A percentile compares a stretch with the other conserved stretches of the same genome.
phyloP scores from a whole-genome alignment of 2,797 vertebrate species.

The Phoxinus dragarum region DNA sequence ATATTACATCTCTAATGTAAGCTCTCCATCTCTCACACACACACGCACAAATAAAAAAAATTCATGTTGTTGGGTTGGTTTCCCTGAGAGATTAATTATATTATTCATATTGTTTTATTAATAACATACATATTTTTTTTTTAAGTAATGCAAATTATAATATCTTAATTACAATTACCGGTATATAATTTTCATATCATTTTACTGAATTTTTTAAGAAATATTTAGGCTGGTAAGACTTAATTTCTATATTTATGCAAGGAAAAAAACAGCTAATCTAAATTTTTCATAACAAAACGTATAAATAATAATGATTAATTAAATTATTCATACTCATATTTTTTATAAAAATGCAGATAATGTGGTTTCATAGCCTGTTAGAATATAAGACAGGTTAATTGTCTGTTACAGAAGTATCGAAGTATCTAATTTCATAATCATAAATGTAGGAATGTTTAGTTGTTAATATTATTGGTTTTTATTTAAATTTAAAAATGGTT shows the following conservation, averaged over 20 bases:
- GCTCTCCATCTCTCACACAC: not conserved
- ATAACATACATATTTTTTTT: not conserved
- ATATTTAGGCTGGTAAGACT: not conserved
- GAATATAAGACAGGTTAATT: not conserved
- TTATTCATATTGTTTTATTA: not conserved
- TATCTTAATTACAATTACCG: too few species aligned
- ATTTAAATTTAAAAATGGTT: too few species aligned
- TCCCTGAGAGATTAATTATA: not conserved
- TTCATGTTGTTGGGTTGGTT: not conserved
- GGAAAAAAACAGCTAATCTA: not conserved
- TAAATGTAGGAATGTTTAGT: not conserved
- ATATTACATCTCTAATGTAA: not conserved
- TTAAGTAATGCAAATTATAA: not conserved
- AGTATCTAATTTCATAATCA: not conserved
- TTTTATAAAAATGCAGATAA: not conserved
- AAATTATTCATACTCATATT: not conserved
- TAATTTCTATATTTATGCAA: not conserved
- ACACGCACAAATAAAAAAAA: not conserved
- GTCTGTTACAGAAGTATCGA: too few species aligned
- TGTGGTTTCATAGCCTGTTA: not conserved
- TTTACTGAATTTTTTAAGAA: not conserved
- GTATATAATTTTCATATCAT: not conserved
- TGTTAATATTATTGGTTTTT: not conserved
- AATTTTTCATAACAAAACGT: too few species aligned
- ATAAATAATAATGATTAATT: too few species aligned